phyloP scores from a whole-genome alignment of 2,797 vertebrate species.

The Pseudomugil tenellus region DNA sequence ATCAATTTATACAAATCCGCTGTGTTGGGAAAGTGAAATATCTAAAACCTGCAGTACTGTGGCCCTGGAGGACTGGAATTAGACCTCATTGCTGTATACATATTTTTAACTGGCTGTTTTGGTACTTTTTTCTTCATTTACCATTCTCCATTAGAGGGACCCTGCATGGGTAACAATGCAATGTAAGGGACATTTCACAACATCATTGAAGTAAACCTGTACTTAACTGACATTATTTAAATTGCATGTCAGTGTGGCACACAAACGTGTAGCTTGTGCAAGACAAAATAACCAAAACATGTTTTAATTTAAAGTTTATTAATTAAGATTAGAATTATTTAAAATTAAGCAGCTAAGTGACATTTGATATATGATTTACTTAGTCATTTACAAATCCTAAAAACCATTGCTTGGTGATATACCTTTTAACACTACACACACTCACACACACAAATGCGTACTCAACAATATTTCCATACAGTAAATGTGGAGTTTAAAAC shows the following conservation, averaged over 20 bases:
- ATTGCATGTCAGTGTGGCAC: neutral
- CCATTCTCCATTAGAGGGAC: neutral
- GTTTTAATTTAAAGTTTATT: constrained; percentile 56
- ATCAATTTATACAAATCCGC: no score
- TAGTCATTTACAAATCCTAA: constrained; percentile 27
- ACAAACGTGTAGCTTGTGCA: neutral
- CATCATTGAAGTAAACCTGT: no score
- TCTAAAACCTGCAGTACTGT: no score
- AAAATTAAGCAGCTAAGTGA: constrained; percentile 41
- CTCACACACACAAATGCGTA: constrained; percentile 2
- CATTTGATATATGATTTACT: constrained; percentile 17
- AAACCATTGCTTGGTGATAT: constrained; percentile 32
- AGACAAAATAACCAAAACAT: constrained; percentile 41
- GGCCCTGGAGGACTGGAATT: no score
- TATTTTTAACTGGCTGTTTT: no score
- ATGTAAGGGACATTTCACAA: no score
- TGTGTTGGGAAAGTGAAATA: no score
- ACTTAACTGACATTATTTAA: neutral
- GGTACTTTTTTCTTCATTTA: no score
- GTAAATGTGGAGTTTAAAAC: constrained; percentile 30
- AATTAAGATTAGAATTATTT: constrained; percentile 47
- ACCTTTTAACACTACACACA: constrained; percentile 31
- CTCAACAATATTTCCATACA: constrained; percentile 28
- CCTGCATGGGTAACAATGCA: neutral
- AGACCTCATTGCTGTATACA: no score